Conservation (phyloP, 2,888 invertebrate species). For the Thera britannica region DNA sequence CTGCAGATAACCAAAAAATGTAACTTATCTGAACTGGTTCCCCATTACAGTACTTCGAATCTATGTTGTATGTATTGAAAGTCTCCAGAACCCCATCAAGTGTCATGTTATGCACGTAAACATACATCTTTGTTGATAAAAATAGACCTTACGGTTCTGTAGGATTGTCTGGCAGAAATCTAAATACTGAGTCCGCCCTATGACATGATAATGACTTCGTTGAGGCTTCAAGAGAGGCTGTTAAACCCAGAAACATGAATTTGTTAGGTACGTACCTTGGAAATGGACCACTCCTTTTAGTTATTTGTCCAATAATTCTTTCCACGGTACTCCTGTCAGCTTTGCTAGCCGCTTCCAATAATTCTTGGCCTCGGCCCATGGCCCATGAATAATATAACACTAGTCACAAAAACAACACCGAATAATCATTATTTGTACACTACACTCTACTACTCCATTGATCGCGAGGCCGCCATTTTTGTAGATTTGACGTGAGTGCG, state of each 20-base stretch:
- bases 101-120: constrained; percentile 60
- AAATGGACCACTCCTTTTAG: constrained; percentile 96
- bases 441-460: constrained; percentile 89
- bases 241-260: constrained; percentile 52
- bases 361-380: constrained; percentile 99
- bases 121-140: constrained; percentile 61
- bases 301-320: constrained; percentile 94
- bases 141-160: constrained; percentile 28
- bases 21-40: neutral
- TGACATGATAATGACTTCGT: neutral
- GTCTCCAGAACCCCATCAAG: constrained; percentile 7
- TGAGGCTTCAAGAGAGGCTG: neutral
- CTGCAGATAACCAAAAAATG: neutral
- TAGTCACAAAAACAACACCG: constrained; percentile 82
- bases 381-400: constrained; percentile 71
- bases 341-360: constrained; percentile 97
- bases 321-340: constrained; percentile 95
- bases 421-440: constrained; percentile 69
- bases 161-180: neutral
- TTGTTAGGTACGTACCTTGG: constrained; percentile 89
- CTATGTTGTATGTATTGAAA: neutral
- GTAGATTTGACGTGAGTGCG: constrained; percentile 63
- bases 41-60: neutral
- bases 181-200: neutral
- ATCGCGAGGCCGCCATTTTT: constrained; percentile 92